Base-by-base conservation (phyloP, 2,888 invertebrate genomes). In the Lymantria dispar region DNA sequence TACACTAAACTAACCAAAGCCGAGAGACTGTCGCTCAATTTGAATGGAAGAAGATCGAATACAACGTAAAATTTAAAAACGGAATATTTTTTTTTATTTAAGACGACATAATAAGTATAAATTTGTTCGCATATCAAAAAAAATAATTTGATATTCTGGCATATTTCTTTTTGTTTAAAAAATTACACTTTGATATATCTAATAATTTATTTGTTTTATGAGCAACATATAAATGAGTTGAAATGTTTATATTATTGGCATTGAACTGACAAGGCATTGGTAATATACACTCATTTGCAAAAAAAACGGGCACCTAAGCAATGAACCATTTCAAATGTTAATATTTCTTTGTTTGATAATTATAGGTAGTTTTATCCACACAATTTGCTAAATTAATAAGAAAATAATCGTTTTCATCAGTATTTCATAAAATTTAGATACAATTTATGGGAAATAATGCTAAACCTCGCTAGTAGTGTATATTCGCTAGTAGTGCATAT, bases 131-230 rank as follows among this genome's bases (percentile, higher is more conserved):
- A 48, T 54, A 42, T 50, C 47, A 43, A 54, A 55, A 62, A 64
- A 58, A 57, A 56, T 52, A 62, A 66, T 67, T 55, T 58, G 58
- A 57, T 56, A 54, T 50, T 55, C 48, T 58, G 40, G 49, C 45
- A 52, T 64, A 64, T 50, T 54, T 60, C 56, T 62, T 62, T 51
- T 57, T 50, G 12, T 29, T 54, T 54, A 62, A 62, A 60, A 66
- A 62, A 56, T 47, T 31, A 41, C 12, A 48, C 48, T 62, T 48
- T 58, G 52, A 58, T 64, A 45, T 62, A n/a, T n/a, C n/a, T n/a
- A 53, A 58, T 60, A 60, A 64, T 67, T 64, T 67, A 67, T 67
- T 57, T 43, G 48, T 39, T 67, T 67, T 64, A 67, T 49, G 38
- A 15, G 49, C 39, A 38, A 39, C 43, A 22, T 55, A 51, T 54